Percentiles rank a stretch among this genome's conserved stretches.
Evolutionary conservation across 2,113 vertebrate genomes (phyloP).

Genomic region (Panthera tigris): DNA sequence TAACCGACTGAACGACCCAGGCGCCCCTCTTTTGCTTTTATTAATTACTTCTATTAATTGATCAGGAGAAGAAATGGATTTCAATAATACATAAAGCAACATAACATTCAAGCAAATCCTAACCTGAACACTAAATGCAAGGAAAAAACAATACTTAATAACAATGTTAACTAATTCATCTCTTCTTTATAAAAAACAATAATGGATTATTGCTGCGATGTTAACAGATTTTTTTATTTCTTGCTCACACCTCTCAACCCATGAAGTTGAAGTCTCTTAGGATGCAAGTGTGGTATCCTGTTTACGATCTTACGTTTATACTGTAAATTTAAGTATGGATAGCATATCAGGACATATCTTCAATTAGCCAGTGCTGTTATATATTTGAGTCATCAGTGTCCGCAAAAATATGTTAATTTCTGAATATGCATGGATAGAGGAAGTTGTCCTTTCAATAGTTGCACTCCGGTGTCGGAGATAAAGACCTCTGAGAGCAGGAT

Average conservation of each 20-base stretch:
- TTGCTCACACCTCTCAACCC: not conserved
- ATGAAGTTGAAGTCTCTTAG: not conserved
- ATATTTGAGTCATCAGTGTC: constrained; percentile 2
- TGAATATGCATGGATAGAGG: not conserved
- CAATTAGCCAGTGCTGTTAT: not conserved
- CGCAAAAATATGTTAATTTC: constrained; percentile 16
- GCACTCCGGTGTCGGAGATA: constrained; percentile 26
- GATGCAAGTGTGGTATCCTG: constrained; percentile 24
- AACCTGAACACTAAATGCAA: constrained; percentile 7
- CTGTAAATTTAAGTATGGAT: constrained; percentile 33
- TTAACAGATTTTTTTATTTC: constrained; percentile 18
- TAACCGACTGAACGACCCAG: too few species aligned
- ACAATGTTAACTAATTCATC: not conserved
- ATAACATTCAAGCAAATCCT: not conserved
- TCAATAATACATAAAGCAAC: not conserved
- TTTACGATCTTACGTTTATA: not conserved
- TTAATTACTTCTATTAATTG: not conserved
- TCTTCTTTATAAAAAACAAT: not conserved
- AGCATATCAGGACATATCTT: not conserved
- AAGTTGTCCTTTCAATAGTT: not conserved
- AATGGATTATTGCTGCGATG: not conserved
- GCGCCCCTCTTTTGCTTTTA: not conserved
- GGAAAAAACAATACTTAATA: not conserved
- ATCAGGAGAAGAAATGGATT: not conserved
- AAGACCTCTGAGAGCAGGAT: not conserved